Conservation (phyloP, 2,888 invertebrate genomes). For the Apodemia hepburni region DNA sequence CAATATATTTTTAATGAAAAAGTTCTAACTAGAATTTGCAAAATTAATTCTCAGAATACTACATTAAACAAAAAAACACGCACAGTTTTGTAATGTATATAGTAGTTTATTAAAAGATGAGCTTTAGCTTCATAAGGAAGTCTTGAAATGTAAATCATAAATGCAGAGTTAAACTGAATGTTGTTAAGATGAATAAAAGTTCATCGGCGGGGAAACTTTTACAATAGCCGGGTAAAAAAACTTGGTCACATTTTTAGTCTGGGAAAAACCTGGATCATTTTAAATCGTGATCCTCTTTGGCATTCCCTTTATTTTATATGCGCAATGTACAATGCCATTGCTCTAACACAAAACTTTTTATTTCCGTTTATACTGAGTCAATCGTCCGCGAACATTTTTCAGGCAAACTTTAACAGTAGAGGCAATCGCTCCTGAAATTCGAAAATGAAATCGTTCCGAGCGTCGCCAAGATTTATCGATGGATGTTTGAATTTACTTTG, state of each 20-base stretch:
- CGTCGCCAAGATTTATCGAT: conserved; percentile 80
- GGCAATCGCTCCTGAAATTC: conserved; percentile 80
- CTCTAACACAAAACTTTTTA: conserved; percentile 79
- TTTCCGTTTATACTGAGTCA: conserved; percentile 79
- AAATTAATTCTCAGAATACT: too few relatives aligned
- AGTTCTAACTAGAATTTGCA: too few relatives aligned
- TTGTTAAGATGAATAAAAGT: conserved; percentile 37
- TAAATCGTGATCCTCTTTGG: conserved; percentile 62
- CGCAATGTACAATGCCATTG: conserved; percentile 71
- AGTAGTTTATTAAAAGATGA: neutral
- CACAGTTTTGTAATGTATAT: neutral
- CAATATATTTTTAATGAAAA: too few relatives aligned
- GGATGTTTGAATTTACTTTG: conserved; percentile 78
- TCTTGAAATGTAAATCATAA: conserved; percentile 32
- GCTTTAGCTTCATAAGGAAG: neutral
- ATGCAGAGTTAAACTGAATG: conserved; percentile 39
- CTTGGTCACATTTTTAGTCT: conserved; percentile 56
- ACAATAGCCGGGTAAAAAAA: conserved; percentile 52
- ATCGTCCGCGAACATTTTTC: conserved; percentile 79
- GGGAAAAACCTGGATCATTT: conserved; percentile 51
- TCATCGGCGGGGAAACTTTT: conserved; percentile 43
- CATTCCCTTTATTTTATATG: conserved; percentile 68
- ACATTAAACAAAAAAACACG: too few relatives aligned
- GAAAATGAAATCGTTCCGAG: conserved; percentile 79
- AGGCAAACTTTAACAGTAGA: conserved; percentile 80